Conservation (phyloP, 2,797 vertebrate genomes). For the Danio kyathit region DNA sequence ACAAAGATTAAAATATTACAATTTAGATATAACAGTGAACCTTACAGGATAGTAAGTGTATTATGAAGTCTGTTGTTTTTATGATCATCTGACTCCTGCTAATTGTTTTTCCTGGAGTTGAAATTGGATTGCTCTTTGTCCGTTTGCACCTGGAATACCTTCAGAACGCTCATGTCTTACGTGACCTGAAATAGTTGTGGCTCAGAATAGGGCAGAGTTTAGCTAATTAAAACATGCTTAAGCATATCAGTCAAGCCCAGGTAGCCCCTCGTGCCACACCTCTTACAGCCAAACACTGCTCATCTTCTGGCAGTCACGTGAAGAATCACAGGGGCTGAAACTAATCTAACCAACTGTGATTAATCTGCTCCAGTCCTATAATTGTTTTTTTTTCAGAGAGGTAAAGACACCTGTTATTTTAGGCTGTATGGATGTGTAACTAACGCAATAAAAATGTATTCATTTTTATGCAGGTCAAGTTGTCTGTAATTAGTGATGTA, state of each 20-base stretch:
- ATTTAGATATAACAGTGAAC: background rate
- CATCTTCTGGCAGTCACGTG: constrained; percentile 20
- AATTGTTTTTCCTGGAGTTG: constrained; percentile 55
- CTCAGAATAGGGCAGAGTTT: constrained; percentile 28
- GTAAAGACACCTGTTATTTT: constrained; percentile 2
- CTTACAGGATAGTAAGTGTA: constrained; percentile 32
- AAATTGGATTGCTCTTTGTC: background rate
- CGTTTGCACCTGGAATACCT: background rate
- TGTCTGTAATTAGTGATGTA: background rate
- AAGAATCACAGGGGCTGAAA: constrained; percentile 9
- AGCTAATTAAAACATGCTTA: constrained; percentile 51
- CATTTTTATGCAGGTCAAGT: background rate
- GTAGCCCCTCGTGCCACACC: background rate
- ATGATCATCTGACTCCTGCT: constrained; percentile 56
- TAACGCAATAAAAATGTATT: background rate
- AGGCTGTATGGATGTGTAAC: background rate
- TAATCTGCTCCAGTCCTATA: constrained; percentile 4
- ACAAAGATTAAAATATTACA: background rate
- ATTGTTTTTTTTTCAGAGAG: background rate
- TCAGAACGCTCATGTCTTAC: constrained; percentile 32
- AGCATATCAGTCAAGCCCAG: constrained; percentile 16
- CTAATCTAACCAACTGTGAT: background rate
- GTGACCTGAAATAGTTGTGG: constrained; percentile 41
- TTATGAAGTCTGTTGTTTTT: constrained; percentile 39
- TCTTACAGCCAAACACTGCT: background rate